Base-by-base conservation (phyloP, 1,140 invertebrate genomes). In the Thaumetopoea pityocampa region DNA sequence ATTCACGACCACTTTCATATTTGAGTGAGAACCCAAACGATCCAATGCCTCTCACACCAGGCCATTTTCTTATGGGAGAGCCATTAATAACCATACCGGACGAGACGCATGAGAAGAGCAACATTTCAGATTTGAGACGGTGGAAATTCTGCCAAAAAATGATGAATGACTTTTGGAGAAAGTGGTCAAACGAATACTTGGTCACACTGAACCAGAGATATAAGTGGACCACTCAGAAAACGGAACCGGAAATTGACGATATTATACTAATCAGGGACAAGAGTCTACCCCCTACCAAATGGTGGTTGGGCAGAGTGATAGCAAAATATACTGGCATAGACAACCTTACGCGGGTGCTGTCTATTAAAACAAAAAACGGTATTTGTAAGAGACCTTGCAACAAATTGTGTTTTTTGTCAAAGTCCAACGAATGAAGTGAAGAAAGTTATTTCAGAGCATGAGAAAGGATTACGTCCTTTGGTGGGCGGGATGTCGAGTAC, bases 361-460 rank as follows among this genome's bases (percentile, higher is more conserved):
- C 20, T 6, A 11, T 33, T 10, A 42, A 32, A 26, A 11, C 14
- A 11, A 42, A 42, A 8, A 42, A 33, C 5, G 19, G 19, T 9
- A 9, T 16, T 9, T 24, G 16, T 15, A 42, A 42, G 18, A 10
- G 38, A 6, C 38, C 38, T 1, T 7, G 23, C 1, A 32, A 19
- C 12, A 42, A 42, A 32, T 5, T 42, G n/a, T 24, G 38, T 42
- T 8, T 42, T 18, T 17, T 33, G 17, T 7, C 18, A 10, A 30
- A 30, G 7, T 28, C n/a, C n/a, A n/a, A n/a, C n/a, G n/a, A n/a
- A n/a, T n/a, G n/a, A n/a, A n/a, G n/a, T n/a, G n/a, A n/a, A n/a
- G n/a, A n/a, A n/a, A n/a, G n/a, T n/a, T n/a, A n/a, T n/a, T n/a
- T n/a, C n/a, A n/a, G n/a, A n/a, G n/a, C n/a, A n/a, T n/a, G n/a